Evolutionary conservation across 2,888 invertebrate species (phyloP).

Genomic region (Byasa hedistus): DNA sequence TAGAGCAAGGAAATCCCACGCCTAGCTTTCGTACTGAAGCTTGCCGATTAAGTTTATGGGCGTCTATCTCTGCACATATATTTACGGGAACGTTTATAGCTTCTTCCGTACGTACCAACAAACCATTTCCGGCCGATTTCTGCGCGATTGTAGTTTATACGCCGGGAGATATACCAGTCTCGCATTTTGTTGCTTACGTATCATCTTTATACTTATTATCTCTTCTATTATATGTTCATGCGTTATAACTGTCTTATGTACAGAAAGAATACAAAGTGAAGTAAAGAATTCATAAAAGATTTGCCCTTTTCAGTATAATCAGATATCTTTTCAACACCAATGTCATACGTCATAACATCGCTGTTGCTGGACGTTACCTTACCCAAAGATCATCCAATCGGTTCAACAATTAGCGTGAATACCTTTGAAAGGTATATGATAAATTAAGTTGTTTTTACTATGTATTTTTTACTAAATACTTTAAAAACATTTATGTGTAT

Average conservation of each 20-base stretch:
- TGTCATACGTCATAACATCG: no score
- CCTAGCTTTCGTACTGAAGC: slow-evolving; percentile 31
- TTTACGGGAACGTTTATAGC: slow-evolving; percentile 29
- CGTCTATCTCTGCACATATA: slow-evolving; percentile 35
- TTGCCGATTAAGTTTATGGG: slow-evolving; percentile 42
- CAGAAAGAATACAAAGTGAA: background rate
- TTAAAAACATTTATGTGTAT: no score
- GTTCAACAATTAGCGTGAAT: no score
- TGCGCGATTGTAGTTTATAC: slow-evolving; percentile 17
- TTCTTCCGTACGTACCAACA: slow-evolving; percentile 18
- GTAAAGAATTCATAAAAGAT: no score
- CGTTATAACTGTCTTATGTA: background rate
- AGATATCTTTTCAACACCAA: no score
- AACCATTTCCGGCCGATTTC: slow-evolving; percentile 15
- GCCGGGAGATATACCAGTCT: background rate
- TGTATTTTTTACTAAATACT: no score
- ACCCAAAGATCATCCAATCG: no score
- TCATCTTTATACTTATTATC: slow-evolving; percentile 12
- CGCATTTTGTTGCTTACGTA: slow-evolving; percentile 11
- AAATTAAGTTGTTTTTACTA: no score
- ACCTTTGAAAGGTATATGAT: no score
- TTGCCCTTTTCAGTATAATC: no score
- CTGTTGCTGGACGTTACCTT: no score
- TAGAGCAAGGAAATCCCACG: background rate
- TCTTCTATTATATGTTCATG: background rate